A percentile compares a stretch with the other conserved stretches of the same genome.
These are phyloP conservation scores for Calephelis nemesis DNA, from an alignment of 1,140 invertebrate genomes.

Conservation along the genomic window DNA sequence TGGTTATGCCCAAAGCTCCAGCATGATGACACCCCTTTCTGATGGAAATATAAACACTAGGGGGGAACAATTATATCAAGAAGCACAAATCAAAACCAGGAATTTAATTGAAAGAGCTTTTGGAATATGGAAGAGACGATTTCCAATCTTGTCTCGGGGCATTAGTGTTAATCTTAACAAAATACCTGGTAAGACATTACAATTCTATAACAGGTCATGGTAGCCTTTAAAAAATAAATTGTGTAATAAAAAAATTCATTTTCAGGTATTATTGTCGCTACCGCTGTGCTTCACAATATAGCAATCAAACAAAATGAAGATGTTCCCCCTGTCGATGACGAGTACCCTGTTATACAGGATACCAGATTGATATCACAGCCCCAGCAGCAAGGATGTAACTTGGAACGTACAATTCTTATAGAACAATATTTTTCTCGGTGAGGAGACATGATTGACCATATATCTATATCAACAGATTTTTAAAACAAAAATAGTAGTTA, in stretches of 20 bases:
- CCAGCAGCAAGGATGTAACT: too few species aligned
- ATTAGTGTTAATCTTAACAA: conserved; percentile 1
- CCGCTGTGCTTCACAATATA: conserved; percentile 5
- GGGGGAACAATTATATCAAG: background rate
- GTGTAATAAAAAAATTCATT: too few species aligned
- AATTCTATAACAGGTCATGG: too few species aligned
- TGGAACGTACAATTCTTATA: too few species aligned
- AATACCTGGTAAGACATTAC: background rate
- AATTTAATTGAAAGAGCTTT: conserved; percentile 30
- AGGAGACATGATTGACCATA: too few species aligned
- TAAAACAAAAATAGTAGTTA: too few species aligned
- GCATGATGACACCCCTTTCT: conserved; percentile 15
- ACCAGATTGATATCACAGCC: too few species aligned
- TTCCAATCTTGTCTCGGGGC: conserved; percentile 21
- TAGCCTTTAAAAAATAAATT: too few species aligned
- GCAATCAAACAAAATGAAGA: conserved; percentile 2
- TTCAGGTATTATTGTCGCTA: conserved; percentile 5
- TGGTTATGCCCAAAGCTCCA: background rate
- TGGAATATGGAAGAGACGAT: conserved; percentile 32
- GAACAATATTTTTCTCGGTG: too few species aligned
- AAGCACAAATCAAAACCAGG: conserved; percentile 27
- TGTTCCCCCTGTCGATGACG: background rate
- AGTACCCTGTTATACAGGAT: background rate
- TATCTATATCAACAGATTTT: too few species aligned
- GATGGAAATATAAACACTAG: background rate